A percentile compares a stretch with the other conserved stretches of the same genome.
These are phyloP conservation scores for Thumatha senex DNA, from an alignment of 2,888 invertebrate genomes.

Conservation along the genomic window DNA sequence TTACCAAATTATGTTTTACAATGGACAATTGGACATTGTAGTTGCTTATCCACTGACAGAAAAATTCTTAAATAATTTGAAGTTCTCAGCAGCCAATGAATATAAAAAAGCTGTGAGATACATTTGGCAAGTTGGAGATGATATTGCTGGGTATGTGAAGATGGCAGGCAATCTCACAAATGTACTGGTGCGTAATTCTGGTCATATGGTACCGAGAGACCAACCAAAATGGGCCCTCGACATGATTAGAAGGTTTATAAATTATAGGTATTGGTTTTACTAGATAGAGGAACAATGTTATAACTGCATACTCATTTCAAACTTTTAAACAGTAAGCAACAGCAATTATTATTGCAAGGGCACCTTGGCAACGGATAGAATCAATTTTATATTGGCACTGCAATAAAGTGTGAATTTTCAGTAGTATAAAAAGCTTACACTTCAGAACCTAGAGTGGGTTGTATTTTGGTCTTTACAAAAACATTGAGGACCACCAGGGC, in stretches of 20 bases:
- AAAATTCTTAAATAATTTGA: slow-evolving; percentile 86
- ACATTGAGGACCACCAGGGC: too few relatives aligned
- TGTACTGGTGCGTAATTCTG: slow-evolving; percentile 88
- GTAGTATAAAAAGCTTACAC: too few relatives aligned
- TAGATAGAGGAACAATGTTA: not conserved
- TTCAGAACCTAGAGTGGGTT: too few relatives aligned
- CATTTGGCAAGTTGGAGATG: slow-evolving; percentile 86
- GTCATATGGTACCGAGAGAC: slow-evolving; percentile 88
- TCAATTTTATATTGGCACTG: too few relatives aligned
- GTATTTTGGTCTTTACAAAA: too few relatives aligned
- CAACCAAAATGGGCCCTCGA: slow-evolving; percentile 84
- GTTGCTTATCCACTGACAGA: slow-evolving; percentile 83
- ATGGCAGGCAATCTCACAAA: slow-evolving; percentile 88
- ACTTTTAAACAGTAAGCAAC: not conserved
- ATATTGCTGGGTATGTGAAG: slow-evolving; percentile 90
- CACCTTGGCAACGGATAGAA: too few relatives aligned
- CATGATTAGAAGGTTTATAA: slow-evolving; percentile 81
- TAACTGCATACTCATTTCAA: too few relatives aligned
- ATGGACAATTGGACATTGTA: slow-evolving; percentile 86
- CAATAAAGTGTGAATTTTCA: too few relatives aligned
- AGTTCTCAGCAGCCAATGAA: slow-evolving; percentile 84
- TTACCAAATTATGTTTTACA: slow-evolving; percentile 85
- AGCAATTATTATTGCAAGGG: not conserved
- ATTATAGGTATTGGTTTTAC: slow-evolving; percentile 43
- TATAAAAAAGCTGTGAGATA: slow-evolving; percentile 85